These are phyloP conservation scores for Dermatemys mawii DNA, from an alignment of 2,113 vertebrate species.

Conservation along the genomic window DNA sequence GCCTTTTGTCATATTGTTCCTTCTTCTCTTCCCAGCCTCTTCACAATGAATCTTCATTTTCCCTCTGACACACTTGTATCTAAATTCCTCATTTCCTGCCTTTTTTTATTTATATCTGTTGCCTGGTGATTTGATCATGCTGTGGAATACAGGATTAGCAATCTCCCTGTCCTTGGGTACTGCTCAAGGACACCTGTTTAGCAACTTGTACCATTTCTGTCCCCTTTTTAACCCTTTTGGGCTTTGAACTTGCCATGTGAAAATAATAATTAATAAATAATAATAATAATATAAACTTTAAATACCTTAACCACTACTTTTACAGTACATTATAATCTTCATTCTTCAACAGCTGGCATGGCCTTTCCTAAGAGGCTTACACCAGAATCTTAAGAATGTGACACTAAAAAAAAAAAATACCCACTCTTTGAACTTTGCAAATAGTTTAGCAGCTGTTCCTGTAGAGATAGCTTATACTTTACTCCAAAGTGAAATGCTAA, in stretches of 20 bases:
- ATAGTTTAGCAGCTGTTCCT: slow-evolving; percentile 73
- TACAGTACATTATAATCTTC: slow-evolving; percentile 56
- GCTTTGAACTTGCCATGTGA: neutral
- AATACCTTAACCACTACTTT: neutral
- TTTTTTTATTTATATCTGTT: slow-evolving; percentile 97
- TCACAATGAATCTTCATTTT: slow-evolving; percentile 97
- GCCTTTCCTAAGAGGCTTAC: slow-evolving; percentile 69
- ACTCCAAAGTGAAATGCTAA: slow-evolving; percentile 63
- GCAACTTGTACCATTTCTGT: slow-evolving; percentile 78
- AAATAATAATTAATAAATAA: neutral
- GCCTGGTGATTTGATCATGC: slow-evolving; percentile 96
- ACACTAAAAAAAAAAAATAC: neutral
- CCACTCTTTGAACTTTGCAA: slow-evolving; percentile 70
- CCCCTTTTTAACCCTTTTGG: slow-evolving; percentile 81
- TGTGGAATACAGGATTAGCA: slow-evolving; percentile 94
- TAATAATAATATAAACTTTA: neutral
- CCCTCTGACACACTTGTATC: slow-evolving; percentile 93
- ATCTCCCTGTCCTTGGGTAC: slow-evolving; percentile 90
- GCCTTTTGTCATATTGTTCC: slow-evolving; percentile 72
- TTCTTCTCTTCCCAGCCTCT: slow-evolving; percentile 78
- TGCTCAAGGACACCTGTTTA: slow-evolving; percentile 94
- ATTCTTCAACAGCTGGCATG: slow-evolving; percentile 66
- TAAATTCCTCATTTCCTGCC: slow-evolving; percentile 96
- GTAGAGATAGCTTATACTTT: slow-evolving; percentile 56
- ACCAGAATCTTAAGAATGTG: slow-evolving; percentile 62